Conservation (phyloP, 1,140 invertebrate genomes). For the Zaprionus lachaisei region DNA sequence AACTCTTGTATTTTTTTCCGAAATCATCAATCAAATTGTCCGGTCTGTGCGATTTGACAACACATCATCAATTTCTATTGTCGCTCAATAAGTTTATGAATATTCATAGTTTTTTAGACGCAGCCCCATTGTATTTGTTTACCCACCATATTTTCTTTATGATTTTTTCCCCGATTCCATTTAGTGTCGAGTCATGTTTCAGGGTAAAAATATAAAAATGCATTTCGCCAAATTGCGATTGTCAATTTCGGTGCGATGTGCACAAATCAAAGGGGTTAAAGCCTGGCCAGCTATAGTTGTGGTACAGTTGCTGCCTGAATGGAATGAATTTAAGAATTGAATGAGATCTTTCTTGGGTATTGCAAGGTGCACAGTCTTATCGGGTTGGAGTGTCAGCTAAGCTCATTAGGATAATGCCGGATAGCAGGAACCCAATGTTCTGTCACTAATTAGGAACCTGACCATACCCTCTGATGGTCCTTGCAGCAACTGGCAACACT, state of each 20-base stretch:
- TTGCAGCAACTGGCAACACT: slow-evolving; percentile 3
- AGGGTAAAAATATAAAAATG: slow-evolving; percentile 21
- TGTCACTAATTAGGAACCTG: slow-evolving; percentile 66
- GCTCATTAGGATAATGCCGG: slow-evolving; percentile 41
- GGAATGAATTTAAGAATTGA: background rate
- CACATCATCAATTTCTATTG: slow-evolving; percentile 82
- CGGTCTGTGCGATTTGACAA: slow-evolving; percentile 66
- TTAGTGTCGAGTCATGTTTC: slow-evolving; percentile 66
- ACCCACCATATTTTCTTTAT: slow-evolving; percentile 67
- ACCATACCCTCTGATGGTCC: slow-evolving; percentile 4
- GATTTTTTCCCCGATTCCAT: slow-evolving; percentile 48
- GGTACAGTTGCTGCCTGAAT: slow-evolving; percentile 16
- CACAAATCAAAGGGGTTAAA: slow-evolving; percentile 47
- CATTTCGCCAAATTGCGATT: slow-evolving; percentile 35
- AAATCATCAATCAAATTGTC: slow-evolving; percentile 70
- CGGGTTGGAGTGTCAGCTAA: slow-evolving; percentile 2
- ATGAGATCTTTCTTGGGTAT: background rate
- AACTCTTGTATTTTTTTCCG: slow-evolving; percentile 44
- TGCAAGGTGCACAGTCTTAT: background rate
- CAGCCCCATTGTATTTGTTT: slow-evolving; percentile 66
- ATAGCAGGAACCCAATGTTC: slow-evolving; percentile 31
- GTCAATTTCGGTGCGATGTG: background rate
- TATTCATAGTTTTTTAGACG: slow-evolving; percentile 76
- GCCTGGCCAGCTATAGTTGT: slow-evolving; percentile 30
- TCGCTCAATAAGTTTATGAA: slow-evolving; percentile 79